Evolutionary conservation across 2,888 invertebrate species (phyloP).

Genomic region (Megaustenia siamemsis): DNA sequence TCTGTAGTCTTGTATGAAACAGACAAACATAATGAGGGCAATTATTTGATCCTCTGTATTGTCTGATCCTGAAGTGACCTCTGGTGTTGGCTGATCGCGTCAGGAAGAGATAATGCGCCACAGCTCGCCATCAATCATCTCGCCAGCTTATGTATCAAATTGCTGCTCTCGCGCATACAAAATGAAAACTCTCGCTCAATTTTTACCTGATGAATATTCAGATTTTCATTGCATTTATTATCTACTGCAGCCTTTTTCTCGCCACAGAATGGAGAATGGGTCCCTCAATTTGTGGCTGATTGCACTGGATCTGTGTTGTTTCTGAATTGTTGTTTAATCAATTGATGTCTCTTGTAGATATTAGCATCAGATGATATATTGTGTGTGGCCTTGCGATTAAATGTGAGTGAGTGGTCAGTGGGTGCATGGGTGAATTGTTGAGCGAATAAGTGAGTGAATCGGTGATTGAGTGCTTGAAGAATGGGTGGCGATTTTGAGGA

Average conservation of each 20-base stretch:
- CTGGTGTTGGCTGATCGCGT: too few species aligned
- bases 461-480: too few species aligned
- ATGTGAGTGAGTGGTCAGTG: slow-evolving; percentile 94
- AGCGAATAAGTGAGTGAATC: too few species aligned
- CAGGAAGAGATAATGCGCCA: neutral
- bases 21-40: too few species aligned
- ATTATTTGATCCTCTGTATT: too few species aligned
- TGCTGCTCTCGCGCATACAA: neutral
- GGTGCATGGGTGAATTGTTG: too few species aligned
- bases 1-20: too few species aligned
- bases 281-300: neutral
- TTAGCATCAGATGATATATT: neutral
- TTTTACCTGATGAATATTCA: slow-evolving; percentile 35
- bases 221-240: slow-evolving; percentile 8
- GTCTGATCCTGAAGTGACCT: too few species aligned
- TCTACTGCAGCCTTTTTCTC: neutral
- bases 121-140: slow-evolving; percentile 19
- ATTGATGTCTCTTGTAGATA: neutral
- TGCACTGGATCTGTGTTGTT: neutral
- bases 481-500: too few species aligned
- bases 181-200: neutral
- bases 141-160: neutral
- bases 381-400: too few species aligned
- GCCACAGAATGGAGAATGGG: neutral
- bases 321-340: neutral